Evolutionary conservation across 2,797 vertebrate species (phyloP).

Genomic region (Danio jaintianensis): DNA sequence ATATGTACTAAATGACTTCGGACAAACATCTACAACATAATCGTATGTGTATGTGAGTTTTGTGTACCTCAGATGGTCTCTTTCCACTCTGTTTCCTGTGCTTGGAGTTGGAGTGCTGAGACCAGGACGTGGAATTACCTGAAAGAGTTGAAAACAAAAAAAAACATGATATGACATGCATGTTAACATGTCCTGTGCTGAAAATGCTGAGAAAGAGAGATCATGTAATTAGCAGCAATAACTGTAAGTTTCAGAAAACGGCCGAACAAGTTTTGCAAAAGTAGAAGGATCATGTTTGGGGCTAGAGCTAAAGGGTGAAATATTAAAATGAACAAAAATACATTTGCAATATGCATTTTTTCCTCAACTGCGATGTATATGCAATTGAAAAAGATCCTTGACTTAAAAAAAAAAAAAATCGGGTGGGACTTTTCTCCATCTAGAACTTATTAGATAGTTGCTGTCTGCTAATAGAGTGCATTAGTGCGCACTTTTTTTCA

Average conservation of each 20-base stretch:
- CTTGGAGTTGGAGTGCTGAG: conserved; percentile 90
- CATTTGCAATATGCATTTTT: background rate
- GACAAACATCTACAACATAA: background rate
- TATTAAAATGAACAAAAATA: background rate
- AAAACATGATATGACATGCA: background rate
- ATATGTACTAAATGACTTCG: background rate
- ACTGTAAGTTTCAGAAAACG: background rate
- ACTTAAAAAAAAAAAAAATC: too few species aligned
- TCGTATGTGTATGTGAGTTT: background rate
- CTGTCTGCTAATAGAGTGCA: background rate
- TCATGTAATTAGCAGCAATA: background rate
- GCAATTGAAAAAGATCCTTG: too few species aligned
- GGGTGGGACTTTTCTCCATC: background rate
- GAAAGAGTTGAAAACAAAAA: conserved; percentile 47
- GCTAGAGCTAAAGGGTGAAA: background rate
- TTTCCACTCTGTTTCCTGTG: conserved; percentile 85
- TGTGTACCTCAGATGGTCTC: conserved; percentile 92
- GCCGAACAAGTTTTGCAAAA: background rate
- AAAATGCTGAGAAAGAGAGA: background rate
- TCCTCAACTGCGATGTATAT: background rate
- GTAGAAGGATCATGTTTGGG: background rate
- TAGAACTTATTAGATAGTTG: background rate
- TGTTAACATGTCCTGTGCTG: background rate
- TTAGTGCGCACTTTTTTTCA: too few species aligned
- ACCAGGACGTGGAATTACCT: conserved; percentile 95